Evolutionary conservation across 1,140 invertebrate genomes (phyloP), one percentile per base, ranked within the genome.

Genomic region (Idris sp.): DNA sequence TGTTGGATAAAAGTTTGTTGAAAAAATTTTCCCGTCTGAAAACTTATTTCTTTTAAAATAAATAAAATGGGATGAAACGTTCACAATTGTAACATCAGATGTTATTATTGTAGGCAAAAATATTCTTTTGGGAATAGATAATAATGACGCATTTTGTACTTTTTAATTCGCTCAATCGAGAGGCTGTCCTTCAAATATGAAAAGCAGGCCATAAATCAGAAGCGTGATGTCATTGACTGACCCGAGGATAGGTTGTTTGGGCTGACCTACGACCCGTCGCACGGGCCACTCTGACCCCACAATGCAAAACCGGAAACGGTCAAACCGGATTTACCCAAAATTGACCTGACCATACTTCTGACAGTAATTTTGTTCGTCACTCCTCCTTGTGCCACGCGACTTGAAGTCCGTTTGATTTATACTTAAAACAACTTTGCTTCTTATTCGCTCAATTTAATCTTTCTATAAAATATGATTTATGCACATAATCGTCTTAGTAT

Each of bases 221-320:
- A 56, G 59, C 51, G 74, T 78, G 78, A 77, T 79, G 74, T 74
- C 75, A 81, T 84, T 75, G 79, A 78, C 78, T 85, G 85, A 86
- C 85, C 83, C 75, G 79, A 81, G 76, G 79, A 84, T 77, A 82
- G 83, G 78, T 86, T 86, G 83, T 87, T 87, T 87, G 83, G 86
- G 79, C 84, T 86, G 84, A 86, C 84, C 85, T 79, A 77, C 80
- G 85, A 84, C 85, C 85, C 69, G 51, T 78, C 78, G 83, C 82
- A 84, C 78, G 77, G 74, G 78, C 76, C 76, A 76, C 61, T 54
- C 44, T 82, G 82, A 85, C 80, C 83, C 75, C 65, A 74, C 61
- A 74, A 49, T 64, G 44, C 26, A 51, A 68, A 83, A 85, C 80
- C 79, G 81, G 81, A 84, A 79, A 81, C 64, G 46, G 46, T 58